phyloP scores from a whole-genome alignment of 1,140 invertebrate species.

The Sweltsa coloradensis region DNA sequence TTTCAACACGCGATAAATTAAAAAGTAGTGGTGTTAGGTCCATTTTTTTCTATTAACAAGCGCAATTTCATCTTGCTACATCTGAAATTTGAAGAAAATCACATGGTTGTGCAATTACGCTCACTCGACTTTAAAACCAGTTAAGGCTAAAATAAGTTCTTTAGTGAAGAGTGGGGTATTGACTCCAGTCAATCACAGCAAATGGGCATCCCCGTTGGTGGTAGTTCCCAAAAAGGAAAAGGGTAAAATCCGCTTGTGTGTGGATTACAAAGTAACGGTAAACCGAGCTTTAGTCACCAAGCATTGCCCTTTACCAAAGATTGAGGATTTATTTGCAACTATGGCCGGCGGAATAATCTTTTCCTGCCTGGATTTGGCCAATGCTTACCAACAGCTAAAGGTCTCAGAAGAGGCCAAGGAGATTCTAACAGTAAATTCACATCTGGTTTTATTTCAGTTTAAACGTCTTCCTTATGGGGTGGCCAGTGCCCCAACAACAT shows the following conservation, averaged over 20 bases:
- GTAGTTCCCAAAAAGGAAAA: no score
- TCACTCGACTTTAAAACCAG: no score
- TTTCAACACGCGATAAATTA: no score
- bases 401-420: slow-evolving; percentile 20
- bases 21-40: no score
- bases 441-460: slow-evolving; percentile 20
- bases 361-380: slow-evolving; percentile 20
- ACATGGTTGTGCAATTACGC: no score
- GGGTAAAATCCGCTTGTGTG: slow-evolving; percentile 31
- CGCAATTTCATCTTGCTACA: no score
- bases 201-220: no score
- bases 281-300: slow-evolving; percentile 20
- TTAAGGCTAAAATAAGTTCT: no score
- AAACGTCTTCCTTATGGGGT: slow-evolving; percentile 24
- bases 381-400: slow-evolving; percentile 23
- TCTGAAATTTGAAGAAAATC: no score
- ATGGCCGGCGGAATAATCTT: slow-evolving; percentile 19
- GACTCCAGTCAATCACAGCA: no score
- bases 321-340: slow-evolving; percentile 14
- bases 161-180: no score
- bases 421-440: slow-evolving; percentile 23
- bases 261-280: slow-evolving; percentile 35
- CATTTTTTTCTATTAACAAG: no score
- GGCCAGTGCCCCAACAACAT: slow-evolving; percentile 19
- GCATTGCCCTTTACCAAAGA: slow-evolving; percentile 12